Percentiles rank a stretch among this genome's conserved stretches.
Evolutionary conservation across 2,113 vertebrate genomes (phyloP).

Genomic region (Eubucco bourcierii): DNA sequence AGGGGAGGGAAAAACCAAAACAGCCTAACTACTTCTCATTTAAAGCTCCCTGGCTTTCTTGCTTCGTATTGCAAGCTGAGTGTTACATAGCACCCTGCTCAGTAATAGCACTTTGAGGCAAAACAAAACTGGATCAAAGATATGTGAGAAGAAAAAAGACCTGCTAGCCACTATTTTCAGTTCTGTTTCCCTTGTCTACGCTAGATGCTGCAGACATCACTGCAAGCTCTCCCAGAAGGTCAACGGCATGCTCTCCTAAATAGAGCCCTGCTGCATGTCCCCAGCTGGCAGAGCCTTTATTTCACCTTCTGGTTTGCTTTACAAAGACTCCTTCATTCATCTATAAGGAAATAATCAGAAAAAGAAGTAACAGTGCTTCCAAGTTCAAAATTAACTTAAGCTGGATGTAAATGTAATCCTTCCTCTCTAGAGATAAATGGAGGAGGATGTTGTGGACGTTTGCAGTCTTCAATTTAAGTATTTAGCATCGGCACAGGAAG

Average conservation of each 20-base stretch:
- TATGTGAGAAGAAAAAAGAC: slow-evolving; percentile 17
- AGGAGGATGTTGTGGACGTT: background rate
- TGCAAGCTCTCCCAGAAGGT: background rate
- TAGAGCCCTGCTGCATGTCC: background rate
- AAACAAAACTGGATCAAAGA: slow-evolving; percentile 14
- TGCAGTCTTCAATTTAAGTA: slow-evolving; percentile 54
- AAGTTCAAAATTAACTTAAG: slow-evolving; percentile 53
- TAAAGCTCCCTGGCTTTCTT: background rate
- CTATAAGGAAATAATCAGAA: background rate
- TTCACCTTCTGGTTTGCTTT: background rate
- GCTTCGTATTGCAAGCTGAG: background rate
- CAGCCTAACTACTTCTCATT: slow-evolving; percentile 10
- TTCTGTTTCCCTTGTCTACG: background rate
- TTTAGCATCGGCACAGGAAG: slow-evolving; percentile 46
- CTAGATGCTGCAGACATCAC: background rate
- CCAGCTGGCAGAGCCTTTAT: slow-evolving; percentile 2
- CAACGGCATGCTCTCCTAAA: background rate
- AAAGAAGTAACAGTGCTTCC: slow-evolving; percentile 7
- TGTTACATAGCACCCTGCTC: background rate
- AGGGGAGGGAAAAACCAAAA: accelerated
- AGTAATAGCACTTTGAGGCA: background rate
- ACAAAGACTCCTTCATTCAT: background rate
- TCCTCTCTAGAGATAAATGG: slow-evolving; percentile 9
- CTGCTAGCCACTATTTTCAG: background rate
- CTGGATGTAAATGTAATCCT: slow-evolving; percentile 29